Evolutionary conservation across 2,113 vertebrate species (phyloP).

Genomic region (Sinocyclocheilus grahami): DNA sequence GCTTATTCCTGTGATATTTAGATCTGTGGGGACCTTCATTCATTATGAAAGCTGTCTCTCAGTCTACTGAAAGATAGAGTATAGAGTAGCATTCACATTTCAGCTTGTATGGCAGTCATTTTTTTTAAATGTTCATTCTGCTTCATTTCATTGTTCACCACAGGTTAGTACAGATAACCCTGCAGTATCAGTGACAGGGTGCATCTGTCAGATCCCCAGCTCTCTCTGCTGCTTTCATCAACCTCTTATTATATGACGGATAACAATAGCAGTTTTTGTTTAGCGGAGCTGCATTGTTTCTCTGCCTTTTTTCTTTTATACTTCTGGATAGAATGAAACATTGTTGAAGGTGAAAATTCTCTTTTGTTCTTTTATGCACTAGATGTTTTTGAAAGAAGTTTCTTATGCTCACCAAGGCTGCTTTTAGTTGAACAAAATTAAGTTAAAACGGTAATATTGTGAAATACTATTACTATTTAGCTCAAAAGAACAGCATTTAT

Average conservation of each 20-base stretch:
- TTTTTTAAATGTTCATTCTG: neutral
- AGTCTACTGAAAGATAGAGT: neutral
- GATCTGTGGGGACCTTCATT: conserved; percentile 41
- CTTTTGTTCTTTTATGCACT: neutral
- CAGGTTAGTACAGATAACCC: neutral
- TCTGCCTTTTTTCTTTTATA: neutral
- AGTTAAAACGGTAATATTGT: neutral
- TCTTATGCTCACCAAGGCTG: neutral
- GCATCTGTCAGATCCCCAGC: neutral
- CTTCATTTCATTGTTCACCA: neutral
- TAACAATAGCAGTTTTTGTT: neutral
- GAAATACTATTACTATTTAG: neutral
- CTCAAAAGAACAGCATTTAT: neutral
- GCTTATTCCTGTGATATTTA: conserved; percentile 10
- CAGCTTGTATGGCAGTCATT: neutral
- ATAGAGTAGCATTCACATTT: neutral
- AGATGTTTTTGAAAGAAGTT: neutral
- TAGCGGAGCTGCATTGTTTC: conserved; percentile 7
- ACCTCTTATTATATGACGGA: neutral
- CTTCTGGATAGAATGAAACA: neutral
- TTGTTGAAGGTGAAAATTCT: neutral
- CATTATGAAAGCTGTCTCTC: conserved; percentile 25
- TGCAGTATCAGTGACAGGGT: neutral
- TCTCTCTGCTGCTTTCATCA: neutral
- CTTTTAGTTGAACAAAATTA: neutral